Percentiles rank a stretch among this genome's conserved stretches.
Evolutionary conservation across 2,113 vertebrate genomes (phyloP).

Genomic region (Trochalopteron elliotii): DNA sequence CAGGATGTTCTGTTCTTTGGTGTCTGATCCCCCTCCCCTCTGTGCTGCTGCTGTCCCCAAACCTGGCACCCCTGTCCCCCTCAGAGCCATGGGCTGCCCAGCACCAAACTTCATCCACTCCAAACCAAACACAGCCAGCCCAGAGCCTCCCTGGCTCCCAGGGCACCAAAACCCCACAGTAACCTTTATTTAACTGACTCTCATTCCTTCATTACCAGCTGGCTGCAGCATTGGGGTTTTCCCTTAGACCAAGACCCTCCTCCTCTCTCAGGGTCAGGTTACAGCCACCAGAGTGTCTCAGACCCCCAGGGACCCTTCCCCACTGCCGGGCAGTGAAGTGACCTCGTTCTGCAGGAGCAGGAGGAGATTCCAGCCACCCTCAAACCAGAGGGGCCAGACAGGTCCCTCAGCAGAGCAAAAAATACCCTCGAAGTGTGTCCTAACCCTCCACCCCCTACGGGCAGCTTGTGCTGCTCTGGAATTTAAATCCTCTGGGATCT

Average conservation of each 20-base stretch:
- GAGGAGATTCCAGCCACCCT: background rate
- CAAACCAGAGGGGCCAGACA: background rate
- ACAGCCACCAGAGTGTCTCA: fast-evolving
- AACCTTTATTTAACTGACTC: background rate
- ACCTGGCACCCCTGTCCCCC: fast-evolving
- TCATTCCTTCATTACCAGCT: background rate
- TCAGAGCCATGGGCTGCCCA: fast-evolving
- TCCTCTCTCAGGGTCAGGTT: background rate
- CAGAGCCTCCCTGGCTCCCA: background rate
- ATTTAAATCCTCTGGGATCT: fast-evolving
- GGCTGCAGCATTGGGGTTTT: background rate
- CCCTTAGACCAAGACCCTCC: background rate
- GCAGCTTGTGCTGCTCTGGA: background rate
- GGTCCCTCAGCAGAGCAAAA: background rate
- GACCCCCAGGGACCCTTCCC: background rate
- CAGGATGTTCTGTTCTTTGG: fast-evolving
- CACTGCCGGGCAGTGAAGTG: fast-evolving
- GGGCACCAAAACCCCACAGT: fast-evolving
- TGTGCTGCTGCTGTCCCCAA: fast-evolving
- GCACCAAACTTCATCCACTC: fast-evolving
- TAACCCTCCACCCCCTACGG: background rate
- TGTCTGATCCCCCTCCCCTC: background rate
- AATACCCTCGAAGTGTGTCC: background rate
- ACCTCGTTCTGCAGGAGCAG: background rate
- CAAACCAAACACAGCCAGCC: background rate